Percentiles rank a stretch among this genome's conserved stretches.
These are phyloP conservation scores for Epinotia bilunana DNA, from an alignment of 2,888 invertebrate species.

Conservation along the genomic window DNA sequence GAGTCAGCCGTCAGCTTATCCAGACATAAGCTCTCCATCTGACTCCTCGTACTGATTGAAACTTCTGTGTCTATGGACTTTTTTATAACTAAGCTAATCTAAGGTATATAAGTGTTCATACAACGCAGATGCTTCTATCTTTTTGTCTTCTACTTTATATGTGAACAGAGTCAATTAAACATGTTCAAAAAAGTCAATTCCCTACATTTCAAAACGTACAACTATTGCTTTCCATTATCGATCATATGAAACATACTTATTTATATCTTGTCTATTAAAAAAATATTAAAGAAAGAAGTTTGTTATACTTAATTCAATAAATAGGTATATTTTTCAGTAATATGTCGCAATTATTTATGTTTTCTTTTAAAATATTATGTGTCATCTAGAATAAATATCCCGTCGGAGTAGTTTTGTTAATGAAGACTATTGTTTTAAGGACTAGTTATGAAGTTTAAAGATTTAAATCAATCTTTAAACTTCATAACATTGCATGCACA, in stretches of 20 bases:
- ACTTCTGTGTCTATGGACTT: conserved; percentile 20
- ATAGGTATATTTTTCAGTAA: not conserved
- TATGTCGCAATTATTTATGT: not conserved
- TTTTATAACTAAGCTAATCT: conserved; percentile 24
- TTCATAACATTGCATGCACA: no score
- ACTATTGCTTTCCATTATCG: not conserved
- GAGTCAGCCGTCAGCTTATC: conserved; percentile 32
- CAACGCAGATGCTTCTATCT: conserved; percentile 35
- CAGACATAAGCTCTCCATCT: conserved; percentile 20
- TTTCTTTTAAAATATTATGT: no score
- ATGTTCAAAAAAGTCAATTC: no score
- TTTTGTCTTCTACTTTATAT: not conserved
- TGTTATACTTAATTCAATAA: conserved; percentile 8
- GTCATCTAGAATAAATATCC: not conserved
- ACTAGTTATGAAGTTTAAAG: not conserved
- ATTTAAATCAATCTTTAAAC: no score
- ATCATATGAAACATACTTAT: not conserved
- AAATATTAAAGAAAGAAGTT: not conserved
- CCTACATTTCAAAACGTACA: not conserved
- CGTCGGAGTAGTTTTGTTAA: not conserved
- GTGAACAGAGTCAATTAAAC: not conserved
- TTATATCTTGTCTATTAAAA: not conserved
- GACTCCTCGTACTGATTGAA: conserved; percentile 17
- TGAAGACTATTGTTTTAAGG: not conserved
- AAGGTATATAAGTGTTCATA: conserved; percentile 26